These are phyloP conservation scores for Pseudococcus viburni DNA, from an alignment of 2,888 invertebrate species.

Conservation along the genomic window DNA sequence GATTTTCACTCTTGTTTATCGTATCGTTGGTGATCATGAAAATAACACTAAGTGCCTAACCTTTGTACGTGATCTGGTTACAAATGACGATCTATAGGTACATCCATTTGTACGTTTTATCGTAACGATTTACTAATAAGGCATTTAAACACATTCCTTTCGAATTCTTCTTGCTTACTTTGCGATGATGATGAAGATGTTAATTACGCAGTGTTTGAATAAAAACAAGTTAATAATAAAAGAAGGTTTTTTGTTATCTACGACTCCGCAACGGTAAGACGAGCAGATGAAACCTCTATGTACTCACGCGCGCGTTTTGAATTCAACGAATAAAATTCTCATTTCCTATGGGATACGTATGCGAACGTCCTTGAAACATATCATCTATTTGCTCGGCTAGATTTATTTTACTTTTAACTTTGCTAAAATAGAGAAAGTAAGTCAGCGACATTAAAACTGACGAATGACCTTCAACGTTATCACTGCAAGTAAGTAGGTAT, in stretches of 20 bases:
- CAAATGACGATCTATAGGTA: neutral
- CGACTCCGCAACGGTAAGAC: neutral
- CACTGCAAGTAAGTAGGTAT: constrained; percentile 21
- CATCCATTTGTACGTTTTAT: neutral
- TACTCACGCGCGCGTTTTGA: constrained; percentile 11
- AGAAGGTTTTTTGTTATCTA: neutral
- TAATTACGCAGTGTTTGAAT: constrained; percentile 8
- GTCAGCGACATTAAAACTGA: constrained; percentile 60
- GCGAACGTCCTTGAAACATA: constrained; percentile 41
- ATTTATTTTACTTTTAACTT: constrained; percentile 49
- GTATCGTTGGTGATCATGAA: too few species aligned
- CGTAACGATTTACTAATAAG: neutral
- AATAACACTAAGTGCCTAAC: too few species aligned
- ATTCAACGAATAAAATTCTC: constrained; percentile 12
- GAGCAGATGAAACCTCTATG: neutral
- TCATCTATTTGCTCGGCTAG: constrained; percentile 28
- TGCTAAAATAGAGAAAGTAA: constrained; percentile 60
- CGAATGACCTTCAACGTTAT: constrained; percentile 53
- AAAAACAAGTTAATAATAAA: neutral
- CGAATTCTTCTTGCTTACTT: neutral
- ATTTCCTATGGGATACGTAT: constrained; percentile 24
- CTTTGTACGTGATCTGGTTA: neutral
- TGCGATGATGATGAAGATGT: constrained; percentile 1
- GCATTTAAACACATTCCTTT: constrained; percentile 13
- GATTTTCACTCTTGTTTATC: too few species aligned